phyloP scores from a whole-genome alignment of 2,888 invertebrate species.

The Cepaea hortensis region DNA sequence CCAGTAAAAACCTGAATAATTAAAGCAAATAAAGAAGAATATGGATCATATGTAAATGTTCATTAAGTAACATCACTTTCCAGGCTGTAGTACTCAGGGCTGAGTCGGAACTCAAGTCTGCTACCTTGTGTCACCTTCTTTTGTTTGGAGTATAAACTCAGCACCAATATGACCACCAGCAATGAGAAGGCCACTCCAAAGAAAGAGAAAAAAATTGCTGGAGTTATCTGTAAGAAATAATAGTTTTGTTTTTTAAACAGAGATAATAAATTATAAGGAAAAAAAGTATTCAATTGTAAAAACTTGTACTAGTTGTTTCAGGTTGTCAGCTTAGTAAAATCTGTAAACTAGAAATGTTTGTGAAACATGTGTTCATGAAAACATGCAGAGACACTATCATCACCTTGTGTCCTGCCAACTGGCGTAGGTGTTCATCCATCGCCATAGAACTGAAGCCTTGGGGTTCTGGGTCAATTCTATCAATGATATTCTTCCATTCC shows the following conservation, averaged over 20 bases:
- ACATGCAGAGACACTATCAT: too few species aligned
- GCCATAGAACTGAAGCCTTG: too few species aligned
- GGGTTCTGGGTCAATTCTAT: too few species aligned
- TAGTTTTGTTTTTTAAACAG: neutral
- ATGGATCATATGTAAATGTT: too few species aligned
- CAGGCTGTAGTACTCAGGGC: conserved; percentile 6
- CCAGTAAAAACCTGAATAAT: neutral
- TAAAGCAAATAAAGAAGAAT: neutral
- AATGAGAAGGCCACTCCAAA: conserved; percentile 16
- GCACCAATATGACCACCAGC: neutral
- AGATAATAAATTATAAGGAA: neutral
- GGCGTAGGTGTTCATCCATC: too few species aligned
- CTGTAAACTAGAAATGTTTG: too few species aligned
- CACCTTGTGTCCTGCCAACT: too few species aligned
- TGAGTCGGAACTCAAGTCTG: neutral
- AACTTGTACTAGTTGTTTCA: too few species aligned
- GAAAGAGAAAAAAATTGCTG: conserved; percentile 18
- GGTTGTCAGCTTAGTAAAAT: too few species aligned
- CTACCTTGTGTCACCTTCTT: neutral
- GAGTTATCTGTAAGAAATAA: conserved; percentile 23
- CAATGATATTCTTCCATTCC: too few species aligned
- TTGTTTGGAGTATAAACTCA: conserved; percentile 12
- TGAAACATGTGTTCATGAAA: too few species aligned
- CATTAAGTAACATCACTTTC: neutral
- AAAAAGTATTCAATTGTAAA: neutral